A percentile compares a stretch with the other conserved stretches of the same genome.
Conservation (phyloP, 2,888 invertebrate species). For the Pristionchus entomophagus region DNA sequence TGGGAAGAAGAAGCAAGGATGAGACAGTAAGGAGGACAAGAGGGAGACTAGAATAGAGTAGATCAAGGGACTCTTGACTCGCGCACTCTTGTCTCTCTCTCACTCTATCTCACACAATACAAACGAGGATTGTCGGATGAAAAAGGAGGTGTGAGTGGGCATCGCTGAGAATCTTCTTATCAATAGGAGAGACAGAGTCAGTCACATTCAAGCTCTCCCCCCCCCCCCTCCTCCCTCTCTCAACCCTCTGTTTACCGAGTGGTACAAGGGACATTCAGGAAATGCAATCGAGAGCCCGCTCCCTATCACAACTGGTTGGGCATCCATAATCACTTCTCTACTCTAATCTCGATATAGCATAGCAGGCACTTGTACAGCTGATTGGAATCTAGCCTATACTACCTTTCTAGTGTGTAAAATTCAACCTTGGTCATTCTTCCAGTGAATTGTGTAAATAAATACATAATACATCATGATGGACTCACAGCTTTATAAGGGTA, state of each 20-base stretch:
- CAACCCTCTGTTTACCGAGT: background rate
- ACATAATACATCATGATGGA: no score
- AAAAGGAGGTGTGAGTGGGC: slow-evolving; percentile 22
- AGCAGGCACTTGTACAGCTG: no score
- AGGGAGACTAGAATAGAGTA: background rate
- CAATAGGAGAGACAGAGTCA: slow-evolving; percentile 1
- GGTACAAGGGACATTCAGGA: slow-evolving; percentile 25
- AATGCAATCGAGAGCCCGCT: slow-evolving; percentile 17
- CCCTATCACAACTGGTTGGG: slow-evolving; percentile 21
- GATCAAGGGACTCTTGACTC: background rate
- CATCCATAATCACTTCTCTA: background rate
- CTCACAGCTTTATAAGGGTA: no score
- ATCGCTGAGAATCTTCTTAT: slow-evolving; percentile 9
- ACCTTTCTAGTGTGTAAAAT: no score
- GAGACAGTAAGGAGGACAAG: background rate
- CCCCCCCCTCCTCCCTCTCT: background rate
- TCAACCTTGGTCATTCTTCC: no score
- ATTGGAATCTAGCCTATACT: no score
- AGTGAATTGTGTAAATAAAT: no score
- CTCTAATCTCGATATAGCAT: no score
- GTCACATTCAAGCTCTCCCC: slow-evolving; percentile 20
- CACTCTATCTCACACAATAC: slow-evolving; percentile 29
- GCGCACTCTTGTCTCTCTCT: background rate
- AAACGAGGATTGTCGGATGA: slow-evolving; percentile 20
- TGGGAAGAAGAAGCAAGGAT: background rate